Base-by-base conservation (phyloP, 2,113 vertebrate genomes). In the Cavia aperea region DNA sequence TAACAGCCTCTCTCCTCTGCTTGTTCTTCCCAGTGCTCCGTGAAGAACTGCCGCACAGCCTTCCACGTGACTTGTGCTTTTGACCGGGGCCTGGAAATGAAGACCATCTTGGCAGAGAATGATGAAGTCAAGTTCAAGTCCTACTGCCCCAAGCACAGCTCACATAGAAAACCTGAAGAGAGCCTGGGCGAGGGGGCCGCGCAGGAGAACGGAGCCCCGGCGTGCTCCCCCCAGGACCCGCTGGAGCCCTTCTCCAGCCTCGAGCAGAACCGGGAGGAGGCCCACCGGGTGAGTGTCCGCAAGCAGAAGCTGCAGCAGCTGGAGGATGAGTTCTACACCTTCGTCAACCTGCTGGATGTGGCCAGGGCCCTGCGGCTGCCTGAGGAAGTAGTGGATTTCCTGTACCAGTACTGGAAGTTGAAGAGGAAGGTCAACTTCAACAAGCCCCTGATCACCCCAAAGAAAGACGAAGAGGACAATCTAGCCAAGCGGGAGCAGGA, bases 91-190 rank as follows among this genome's bases (percentile, higher is more conserved):
- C 97, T 99, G 56, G 98, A 99, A 93, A 99, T 99, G 99, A 99
- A 98, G 96, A 99, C 99, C 75, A 98, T 99, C 95, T 96, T 99
- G 93, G 99, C 98, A 0, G 98, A 99, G 92, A 98, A 99, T 0
- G 99, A 99, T 0, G 99, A 99, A 96, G 99, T 99, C 94, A 99
- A 99, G 96, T 99, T 99, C 97, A 99, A 99, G 96, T 99, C 99
- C 0, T 99, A 98, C 96, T 99, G 99, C 89, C 99, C 98, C 72
- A 98, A 99, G 95, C 99, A 99, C 97, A 99, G 99, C 12, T 97
- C 97, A 46, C 97, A 92, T 49, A 96, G 97, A 92, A 98, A 97
- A 81, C 60, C 51, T 0, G 97, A 97, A 3, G 97, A 97, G 89
- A 77, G 89, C 88, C 81, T 95, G 1, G 90, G 1, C 4, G 97